Evolutionary conservation across 2,797 vertebrate species (phyloP), one percentile per base, ranked within the genome.

Genomic region (Amphiprion clarkii): DNA sequence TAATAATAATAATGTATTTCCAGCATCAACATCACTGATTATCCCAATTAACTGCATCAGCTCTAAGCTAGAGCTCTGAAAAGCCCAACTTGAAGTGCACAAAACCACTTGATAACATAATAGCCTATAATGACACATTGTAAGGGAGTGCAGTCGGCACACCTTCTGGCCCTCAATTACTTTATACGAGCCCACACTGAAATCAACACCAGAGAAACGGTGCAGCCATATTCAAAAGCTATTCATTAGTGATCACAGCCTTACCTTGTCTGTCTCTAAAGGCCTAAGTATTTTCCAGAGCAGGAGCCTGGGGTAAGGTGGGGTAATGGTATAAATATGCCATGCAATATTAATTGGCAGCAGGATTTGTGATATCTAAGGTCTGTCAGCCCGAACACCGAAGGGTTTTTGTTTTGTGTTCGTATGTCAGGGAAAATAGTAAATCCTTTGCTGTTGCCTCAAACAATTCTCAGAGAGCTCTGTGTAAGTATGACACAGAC

Each of bases 271-370:
- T 36, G 33, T 36, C 33, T 36, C 33, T 36, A 10, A 36, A 36
- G 21, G 54, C 39, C 44, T 72, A 12, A 64, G 58, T 71, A 21
- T 70, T 58, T 72, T 70, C 61, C 63, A 67, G 36, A 73, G 53
- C 67, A 68, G 16, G 33, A 69, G 59, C 33, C 74, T 42, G 46
- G 54, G 72, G 56, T 67, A 44, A 57, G 67, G 52, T 75, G 77
- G 23, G 57, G 54, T 79, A 78, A 73, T 71, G 74, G 71, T 74
- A 57, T 76, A 63, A 83, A 77, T 79, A 86, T 53, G 31, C 33
- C 65, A 71, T 83, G 54, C 59, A 83, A 54, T 74, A 81, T 86
- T 78, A 86, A 88, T 75, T 65, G 44, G 65, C 13, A 2, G 46
- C 59, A 67, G 62, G 36, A 27, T 71, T 74, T 84, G 51, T 78